Evolutionary conservation across 2,113 vertebrate species (phyloP).

Genomic region (Callionymus lyra): DNA sequence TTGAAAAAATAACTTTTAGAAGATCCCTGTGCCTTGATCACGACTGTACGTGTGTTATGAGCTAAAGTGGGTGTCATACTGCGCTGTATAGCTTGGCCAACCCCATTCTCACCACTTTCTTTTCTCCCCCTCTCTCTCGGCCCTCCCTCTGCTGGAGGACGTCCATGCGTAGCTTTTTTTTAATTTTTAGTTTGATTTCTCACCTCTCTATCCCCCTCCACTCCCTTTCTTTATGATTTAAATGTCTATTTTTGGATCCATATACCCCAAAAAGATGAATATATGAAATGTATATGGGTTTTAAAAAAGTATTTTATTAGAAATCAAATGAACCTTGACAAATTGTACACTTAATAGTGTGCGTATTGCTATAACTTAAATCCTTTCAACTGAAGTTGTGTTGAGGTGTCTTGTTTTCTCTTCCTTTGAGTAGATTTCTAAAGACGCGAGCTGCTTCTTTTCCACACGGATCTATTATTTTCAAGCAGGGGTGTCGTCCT

Average conservation of each 20-base stretch:
- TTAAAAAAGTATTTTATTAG: constrained; percentile 68
- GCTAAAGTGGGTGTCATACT: constrained; percentile 88
- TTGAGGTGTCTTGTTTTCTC: constrained; percentile 64
- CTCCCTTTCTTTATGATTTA: constrained; percentile 70
- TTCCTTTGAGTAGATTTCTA: constrained; percentile 23
- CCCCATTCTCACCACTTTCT: constrained; percentile 32
- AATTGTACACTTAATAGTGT: constrained; percentile 75
- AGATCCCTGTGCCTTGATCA: constrained; percentile 91
- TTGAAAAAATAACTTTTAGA: constrained; percentile 85
- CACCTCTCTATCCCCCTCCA: constrained; percentile 1
- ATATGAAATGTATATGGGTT: constrained; percentile 72
- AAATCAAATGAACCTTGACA: constrained; percentile 73
- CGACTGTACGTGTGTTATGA: constrained; percentile 85
- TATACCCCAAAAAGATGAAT: constrained; percentile 63
- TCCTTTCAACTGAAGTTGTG: constrained; percentile 75
- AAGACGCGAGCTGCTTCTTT: constrained; percentile 75
- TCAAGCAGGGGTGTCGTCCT: constrained; percentile 29
- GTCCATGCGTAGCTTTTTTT: constrained; percentile 47
- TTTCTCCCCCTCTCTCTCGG: constrained; percentile 8
- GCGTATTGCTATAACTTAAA: constrained; percentile 65
- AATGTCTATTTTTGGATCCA: constrained; percentile 65
- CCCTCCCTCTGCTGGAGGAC: constrained; percentile 13
- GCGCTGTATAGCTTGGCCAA: constrained; percentile 87
- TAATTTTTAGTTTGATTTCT: constrained; percentile 40
- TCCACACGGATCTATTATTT: constrained; percentile 73